Percentiles rank a stretch among this genome's conserved stretches.
phyloP scores from a whole-genome alignment of 1,140 invertebrate genomes.

The Drosophila lacteicornis region DNA sequence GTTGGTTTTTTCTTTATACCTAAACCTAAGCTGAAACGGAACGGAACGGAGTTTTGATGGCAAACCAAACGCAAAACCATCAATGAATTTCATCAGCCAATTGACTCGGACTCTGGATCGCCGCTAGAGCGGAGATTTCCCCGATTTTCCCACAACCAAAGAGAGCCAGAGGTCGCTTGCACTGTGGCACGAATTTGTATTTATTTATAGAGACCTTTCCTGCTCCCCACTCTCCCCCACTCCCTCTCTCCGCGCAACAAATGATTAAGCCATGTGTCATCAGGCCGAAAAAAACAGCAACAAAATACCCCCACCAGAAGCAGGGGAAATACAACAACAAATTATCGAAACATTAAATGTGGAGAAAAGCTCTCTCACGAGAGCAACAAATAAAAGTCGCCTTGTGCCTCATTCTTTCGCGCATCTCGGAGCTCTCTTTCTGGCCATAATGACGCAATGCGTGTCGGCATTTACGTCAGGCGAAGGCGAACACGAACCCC shows the following conservation, averaged over 20 bases:
- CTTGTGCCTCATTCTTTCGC: slow-evolving; percentile 6
- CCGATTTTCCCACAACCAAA: slow-evolving; percentile 3
- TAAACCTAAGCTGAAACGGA: background rate
- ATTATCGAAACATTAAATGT: slow-evolving; percentile 30
- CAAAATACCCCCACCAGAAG: slow-evolving; percentile 5
- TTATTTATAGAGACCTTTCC: slow-evolving; percentile 22
- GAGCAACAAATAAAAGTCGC: slow-evolving; percentile 10
- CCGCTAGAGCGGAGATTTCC: background rate
- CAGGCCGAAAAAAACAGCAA: slow-evolving; percentile 17
- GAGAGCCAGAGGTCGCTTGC: slow-evolving; percentile 9
- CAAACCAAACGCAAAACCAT: slow-evolving; percentile 44
- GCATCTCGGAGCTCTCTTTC: slow-evolving; percentile 4
- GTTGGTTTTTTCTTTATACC: background rate
- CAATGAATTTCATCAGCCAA: slow-evolving; percentile 73
- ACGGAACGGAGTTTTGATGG: slow-evolving; percentile 14
- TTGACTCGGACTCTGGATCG: slow-evolving; percentile 10
- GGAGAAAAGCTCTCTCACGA: slow-evolving; percentile 19
- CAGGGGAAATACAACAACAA: slow-evolving; percentile 4
- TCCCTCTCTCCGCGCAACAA: slow-evolving; percentile 3
- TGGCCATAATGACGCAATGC: slow-evolving; percentile 66
- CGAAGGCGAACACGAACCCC: slow-evolving; percentile 3
- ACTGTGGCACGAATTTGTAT: slow-evolving; percentile 10
- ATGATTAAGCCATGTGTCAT: slow-evolving; percentile 66
- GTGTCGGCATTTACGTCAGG: slow-evolving; percentile 67
- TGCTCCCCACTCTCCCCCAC: background rate